Conservation (phyloP, 1,140 invertebrate genomes). For the Stratiolaelaps scimitus region DNA sequence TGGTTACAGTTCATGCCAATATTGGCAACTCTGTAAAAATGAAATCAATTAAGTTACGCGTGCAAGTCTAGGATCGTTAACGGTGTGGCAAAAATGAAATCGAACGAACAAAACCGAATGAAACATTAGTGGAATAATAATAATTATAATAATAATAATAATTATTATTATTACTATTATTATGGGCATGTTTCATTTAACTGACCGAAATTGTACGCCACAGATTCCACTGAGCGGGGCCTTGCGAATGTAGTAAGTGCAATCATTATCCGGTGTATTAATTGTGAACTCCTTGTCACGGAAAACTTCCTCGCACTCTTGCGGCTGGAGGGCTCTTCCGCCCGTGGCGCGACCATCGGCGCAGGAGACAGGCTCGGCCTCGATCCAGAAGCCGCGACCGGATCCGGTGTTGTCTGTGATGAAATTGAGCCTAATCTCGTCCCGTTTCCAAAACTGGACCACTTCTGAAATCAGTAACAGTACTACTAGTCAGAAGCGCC, state of each 20-base stretch:
- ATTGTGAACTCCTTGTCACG: conserved; percentile 30
- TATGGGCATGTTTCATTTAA: neutral
- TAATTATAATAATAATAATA: too few relatives aligned
- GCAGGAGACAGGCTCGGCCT: conserved; percentile 29
- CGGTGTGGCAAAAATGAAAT: too few relatives aligned
- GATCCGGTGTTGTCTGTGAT: conserved; percentile 30
- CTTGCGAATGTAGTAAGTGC: conserved; percentile 33
- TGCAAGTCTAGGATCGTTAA: too few relatives aligned
- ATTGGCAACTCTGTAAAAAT: conserved; percentile 1
- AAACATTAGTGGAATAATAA: too few relatives aligned
- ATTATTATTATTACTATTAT: too few relatives aligned
- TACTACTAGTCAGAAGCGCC: too few relatives aligned
- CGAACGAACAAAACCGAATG: too few relatives aligned
- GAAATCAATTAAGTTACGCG: neutral
- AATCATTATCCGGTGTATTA: conserved; percentile 19
- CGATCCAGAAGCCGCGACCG: conserved; percentile 36
- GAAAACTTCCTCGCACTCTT: conserved; percentile 24
- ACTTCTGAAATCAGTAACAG: conserved; percentile 31
- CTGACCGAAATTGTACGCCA: conserved; percentile 18
- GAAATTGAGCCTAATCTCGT: conserved; percentile 34
- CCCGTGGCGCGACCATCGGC: conserved; percentile 5
- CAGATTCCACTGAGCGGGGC: conserved; percentile 23
- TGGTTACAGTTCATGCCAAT: conserved; percentile 21
- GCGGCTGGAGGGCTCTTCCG: conserved; percentile 7
- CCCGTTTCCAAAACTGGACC: conserved; percentile 32